Evolutionary conservation across 2,797 vertebrate genomes (phyloP).

Genomic region (Acropternis orthonyx): DNA sequence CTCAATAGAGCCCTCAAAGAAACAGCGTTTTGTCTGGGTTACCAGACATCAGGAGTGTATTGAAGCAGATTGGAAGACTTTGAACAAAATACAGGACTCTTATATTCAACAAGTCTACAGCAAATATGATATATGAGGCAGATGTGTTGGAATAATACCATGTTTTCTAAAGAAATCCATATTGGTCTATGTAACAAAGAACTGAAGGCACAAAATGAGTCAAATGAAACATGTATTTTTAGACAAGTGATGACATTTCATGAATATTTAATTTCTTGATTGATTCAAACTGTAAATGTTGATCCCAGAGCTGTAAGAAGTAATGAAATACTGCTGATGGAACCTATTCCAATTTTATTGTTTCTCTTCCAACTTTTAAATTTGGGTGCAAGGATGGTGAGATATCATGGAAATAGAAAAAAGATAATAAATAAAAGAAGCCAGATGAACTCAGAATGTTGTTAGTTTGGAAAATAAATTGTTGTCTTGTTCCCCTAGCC

Average conservation of each 20-base stretch:
- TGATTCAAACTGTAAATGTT: neutral
- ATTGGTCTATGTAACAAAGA: neutral
- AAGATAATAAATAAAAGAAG: neutral
- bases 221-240: neutral
- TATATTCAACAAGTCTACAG: neutral
- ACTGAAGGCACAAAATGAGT: neutral
- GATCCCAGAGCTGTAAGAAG: neutral
- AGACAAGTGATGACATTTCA: neutral
- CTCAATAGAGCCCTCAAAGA: neutral
- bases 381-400: neutral
- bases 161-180: neutral
- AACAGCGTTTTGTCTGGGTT: neutral
- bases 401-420: neutral
- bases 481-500: neutral
- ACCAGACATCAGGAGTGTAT: neutral
- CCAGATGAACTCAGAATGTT: neutral
- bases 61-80: neutral
- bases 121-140: neutral
- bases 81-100: neutral
- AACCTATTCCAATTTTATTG: neutral
- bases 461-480: neutral
- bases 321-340: neutral
- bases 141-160: neutral
- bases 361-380: neutral
- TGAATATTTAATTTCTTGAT: neutral